Evolutionary conservation across 2,888 invertebrate genomes (phyloP).

Genomic region (Panzeria rudis): DNA sequence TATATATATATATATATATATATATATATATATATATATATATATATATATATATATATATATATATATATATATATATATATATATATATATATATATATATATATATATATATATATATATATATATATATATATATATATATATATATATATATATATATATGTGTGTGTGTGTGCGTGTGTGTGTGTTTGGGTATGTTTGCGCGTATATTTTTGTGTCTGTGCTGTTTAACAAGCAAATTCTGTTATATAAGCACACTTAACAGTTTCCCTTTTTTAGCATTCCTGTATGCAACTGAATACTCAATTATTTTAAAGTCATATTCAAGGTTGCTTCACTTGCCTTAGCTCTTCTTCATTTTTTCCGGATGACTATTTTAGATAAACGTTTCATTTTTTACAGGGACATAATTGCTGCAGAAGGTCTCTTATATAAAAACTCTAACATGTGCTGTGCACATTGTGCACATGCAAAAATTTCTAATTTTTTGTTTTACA

Average conservation of each 20-base stretch:
- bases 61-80: no score
- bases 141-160: no score
- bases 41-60: no score
- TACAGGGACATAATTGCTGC: conserved; percentile 20
- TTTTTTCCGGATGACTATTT: conserved; percentile 39
- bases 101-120: no score
- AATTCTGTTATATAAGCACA: conserved; percentile 27
- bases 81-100: no score
- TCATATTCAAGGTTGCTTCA: conserved; percentile 53
- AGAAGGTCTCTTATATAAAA: background rate
- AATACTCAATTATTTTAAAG: conserved; percentile 54
- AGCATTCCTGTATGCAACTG: conserved; percentile 14
- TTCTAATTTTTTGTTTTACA: background rate
- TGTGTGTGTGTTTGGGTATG: background rate
- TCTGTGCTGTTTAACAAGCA: background rate
- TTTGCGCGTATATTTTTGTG: background rate
- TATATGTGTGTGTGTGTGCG: no score
- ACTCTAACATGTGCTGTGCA: background rate
- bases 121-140: no score
- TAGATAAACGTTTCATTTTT: conserved; percentile 35
- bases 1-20: no score
- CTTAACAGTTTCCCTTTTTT: conserved; percentile 1
- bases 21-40: no score
- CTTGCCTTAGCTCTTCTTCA: conserved; percentile 2
- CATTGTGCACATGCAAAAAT: background rate